Evolutionary conservation across 1,140 invertebrate genomes (phyloP).

Genomic region (Vanessa tameamea): DNA sequence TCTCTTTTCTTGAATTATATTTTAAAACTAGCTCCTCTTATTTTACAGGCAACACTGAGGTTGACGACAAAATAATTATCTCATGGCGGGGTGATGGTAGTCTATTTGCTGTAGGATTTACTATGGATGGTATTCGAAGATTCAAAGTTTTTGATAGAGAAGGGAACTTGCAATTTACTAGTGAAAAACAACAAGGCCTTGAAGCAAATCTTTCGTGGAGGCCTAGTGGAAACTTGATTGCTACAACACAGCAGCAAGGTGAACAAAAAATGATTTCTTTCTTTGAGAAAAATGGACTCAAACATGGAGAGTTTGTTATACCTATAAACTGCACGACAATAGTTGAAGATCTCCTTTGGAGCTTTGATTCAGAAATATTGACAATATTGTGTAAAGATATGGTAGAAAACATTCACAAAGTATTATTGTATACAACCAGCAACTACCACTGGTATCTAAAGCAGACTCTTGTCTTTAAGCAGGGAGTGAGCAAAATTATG

Average conservation of each 20-base stretch:
- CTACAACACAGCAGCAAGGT: slow-evolving; percentile 83
- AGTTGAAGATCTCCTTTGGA: slow-evolving; percentile 88
- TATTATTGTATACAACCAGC: slow-evolving; percentile 90
- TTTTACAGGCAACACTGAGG: slow-evolving; percentile 47
- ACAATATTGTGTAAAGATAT: slow-evolving; percentile 81
- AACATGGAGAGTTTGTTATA: slow-evolving; percentile 90
- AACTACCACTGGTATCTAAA: slow-evolving; percentile 97
- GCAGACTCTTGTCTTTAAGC: slow-evolving; percentile 83
- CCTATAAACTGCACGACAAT: slow-evolving; percentile 81
- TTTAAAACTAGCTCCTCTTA: slow-evolving; percentile 3
- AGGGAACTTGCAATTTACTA: slow-evolving; percentile 86
- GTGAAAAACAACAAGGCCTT: slow-evolving; percentile 86
- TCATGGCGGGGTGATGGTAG: slow-evolving; percentile 92
- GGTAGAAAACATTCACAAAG: slow-evolving; percentile 55
- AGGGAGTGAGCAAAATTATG: slow-evolving; percentile 77
- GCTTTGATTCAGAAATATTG: slow-evolving; percentile 89
- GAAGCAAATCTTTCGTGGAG: slow-evolving; percentile 88
- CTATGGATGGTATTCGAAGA: slow-evolving; percentile 73
- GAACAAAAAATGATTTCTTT: slow-evolving; percentile 89
- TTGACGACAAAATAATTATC: slow-evolving; percentile 82
- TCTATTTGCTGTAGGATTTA: slow-evolving; percentile 89
- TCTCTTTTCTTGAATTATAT: neutral
- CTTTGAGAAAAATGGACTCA: slow-evolving; percentile 96
- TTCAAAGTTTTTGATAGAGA: slow-evolving; percentile 89
- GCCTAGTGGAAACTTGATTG: slow-evolving; percentile 90